Percentiles rank a stretch among this genome's conserved stretches.
Conservation (phyloP, 2,113 vertebrate species). For the Aramus guarauna region DNA sequence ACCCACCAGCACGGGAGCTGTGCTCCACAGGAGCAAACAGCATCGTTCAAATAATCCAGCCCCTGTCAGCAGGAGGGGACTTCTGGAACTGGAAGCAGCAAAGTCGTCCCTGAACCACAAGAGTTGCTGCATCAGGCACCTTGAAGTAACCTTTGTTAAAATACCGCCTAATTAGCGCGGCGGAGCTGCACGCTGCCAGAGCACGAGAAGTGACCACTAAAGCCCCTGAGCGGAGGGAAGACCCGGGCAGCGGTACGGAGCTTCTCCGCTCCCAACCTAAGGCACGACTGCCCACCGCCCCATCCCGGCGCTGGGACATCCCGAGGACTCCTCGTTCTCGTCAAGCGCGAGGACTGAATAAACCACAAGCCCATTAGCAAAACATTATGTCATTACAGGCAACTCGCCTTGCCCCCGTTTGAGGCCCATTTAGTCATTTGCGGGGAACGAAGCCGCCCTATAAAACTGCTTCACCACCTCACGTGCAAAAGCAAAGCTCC, state of each 20-base stretch:
- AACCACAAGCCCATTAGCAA: constrained; percentile 19
- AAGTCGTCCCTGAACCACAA: neutral
- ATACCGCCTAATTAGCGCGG: neutral
- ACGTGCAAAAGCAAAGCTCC: neutral
- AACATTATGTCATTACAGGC: neutral
- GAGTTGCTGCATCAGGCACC: constrained; percentile 38
- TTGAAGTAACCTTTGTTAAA: constrained; percentile 26
- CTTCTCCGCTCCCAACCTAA: neutral
- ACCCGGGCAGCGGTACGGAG: neutral
- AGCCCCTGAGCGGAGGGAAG: constrained; percentile 1
- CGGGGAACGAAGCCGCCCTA: neutral
- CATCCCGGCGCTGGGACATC: neutral
- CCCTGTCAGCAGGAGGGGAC: rapidly evolving
- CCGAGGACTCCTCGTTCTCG: neutral
- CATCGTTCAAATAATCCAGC: neutral
- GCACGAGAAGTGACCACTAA: neutral
- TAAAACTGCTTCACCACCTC: neutral
- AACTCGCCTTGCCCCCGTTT: neutral
- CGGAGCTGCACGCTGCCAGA: neutral
- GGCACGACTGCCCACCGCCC: neutral
- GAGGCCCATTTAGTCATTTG: neutral
- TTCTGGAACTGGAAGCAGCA: neutral
- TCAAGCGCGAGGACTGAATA: neutral
- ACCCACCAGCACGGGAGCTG: neutral
- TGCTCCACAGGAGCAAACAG: neutral